Base-by-base conservation (phyloP, 2,888 invertebrate species). In the Elmis aenea region DNA sequence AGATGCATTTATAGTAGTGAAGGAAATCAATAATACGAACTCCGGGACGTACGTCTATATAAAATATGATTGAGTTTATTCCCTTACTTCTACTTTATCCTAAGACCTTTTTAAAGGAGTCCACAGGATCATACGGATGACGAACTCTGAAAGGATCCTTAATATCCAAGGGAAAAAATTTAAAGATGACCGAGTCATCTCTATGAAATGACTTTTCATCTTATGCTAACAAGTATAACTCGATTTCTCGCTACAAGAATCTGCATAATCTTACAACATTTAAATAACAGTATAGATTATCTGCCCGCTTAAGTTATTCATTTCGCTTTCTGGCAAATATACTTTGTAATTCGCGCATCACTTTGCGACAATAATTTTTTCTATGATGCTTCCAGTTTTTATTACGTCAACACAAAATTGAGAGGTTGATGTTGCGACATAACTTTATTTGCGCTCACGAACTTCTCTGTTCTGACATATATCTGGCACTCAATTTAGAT, bases 71-170 rank as follows among this genome's bases (percentile, higher is more conserved):
- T 33, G 37, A 37, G 34, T 42, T 38, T 42, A 42, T 30, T 38
- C 30, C 33, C 42, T 38, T 38, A 33, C 38, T 30, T 42, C 38
- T 38, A 34, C 38, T 38, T 42, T 42, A 37, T 34, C 35, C 37
- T 28, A 22, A 26, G 38, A 38, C 38, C 41, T 46, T 47, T 40
- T 47, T 50, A 42, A 50, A 50, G 43, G 40, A 42, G 42, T 49
- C 43, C 46, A 39, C 38, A 34, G 41, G 41, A 50, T 50, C 45
- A 45, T 44, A 55, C 60, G 58, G 66, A 66, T 69, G 64, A 63
- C 64, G 69, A 69, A 70, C 66, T 69, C 65, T 64, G 66, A 67
- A 69, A 69, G 33, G 25, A 13, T 35, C 34, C 38, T 32, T 38
- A 28, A 42, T 35, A 38, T 38, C 31, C 35, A 11, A 18, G 15